Evolutionary conservation across 2,888 invertebrate genomes (phyloP).

Genomic region (Apodemia mormo): DNA sequence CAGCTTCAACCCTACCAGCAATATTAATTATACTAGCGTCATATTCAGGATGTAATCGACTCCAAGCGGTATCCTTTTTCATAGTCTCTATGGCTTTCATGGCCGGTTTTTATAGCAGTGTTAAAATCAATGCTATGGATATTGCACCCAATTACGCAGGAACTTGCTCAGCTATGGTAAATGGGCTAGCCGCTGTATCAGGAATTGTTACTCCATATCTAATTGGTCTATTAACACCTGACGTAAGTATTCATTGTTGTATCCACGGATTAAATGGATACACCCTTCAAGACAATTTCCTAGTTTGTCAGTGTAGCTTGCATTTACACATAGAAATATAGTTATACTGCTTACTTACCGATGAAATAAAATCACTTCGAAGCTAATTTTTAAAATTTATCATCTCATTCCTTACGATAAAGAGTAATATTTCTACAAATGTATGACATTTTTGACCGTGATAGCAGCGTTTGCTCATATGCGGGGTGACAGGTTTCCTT

Average conservation of each 20-base stretch:
- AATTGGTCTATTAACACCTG: constrained; percentile 81
- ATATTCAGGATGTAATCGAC: constrained; percentile 82
- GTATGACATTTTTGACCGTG: too few species aligned
- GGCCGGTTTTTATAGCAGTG: constrained; percentile 86
- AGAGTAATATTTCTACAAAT: too few species aligned
- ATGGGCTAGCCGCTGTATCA: constrained; percentile 83
- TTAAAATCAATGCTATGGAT: constrained; percentile 85
- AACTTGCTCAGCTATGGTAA: constrained; percentile 84
- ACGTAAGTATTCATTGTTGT: constrained; percentile 65
- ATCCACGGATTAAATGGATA: too few species aligned
- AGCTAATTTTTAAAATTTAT: too few species aligned
- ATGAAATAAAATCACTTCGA: too few species aligned
- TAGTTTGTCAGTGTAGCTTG: too few species aligned
- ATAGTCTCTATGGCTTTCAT: constrained; percentile 84
- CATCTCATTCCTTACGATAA: too few species aligned
- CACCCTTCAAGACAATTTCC: too few species aligned
- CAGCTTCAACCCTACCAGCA: constrained; percentile 84
- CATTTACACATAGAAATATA: too few species aligned
- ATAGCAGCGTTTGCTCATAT: too few species aligned
- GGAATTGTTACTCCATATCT: constrained; percentile 84
- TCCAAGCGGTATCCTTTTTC: constrained; percentile 76
- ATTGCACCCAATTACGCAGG: constrained; percentile 84
- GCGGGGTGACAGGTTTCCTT: too few species aligned
- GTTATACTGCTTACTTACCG: too few species aligned
- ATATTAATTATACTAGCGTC: constrained; percentile 83